phyloP scores from a whole-genome alignment of 2,113 vertebrate species.

The Leucosticte australis region DNA sequence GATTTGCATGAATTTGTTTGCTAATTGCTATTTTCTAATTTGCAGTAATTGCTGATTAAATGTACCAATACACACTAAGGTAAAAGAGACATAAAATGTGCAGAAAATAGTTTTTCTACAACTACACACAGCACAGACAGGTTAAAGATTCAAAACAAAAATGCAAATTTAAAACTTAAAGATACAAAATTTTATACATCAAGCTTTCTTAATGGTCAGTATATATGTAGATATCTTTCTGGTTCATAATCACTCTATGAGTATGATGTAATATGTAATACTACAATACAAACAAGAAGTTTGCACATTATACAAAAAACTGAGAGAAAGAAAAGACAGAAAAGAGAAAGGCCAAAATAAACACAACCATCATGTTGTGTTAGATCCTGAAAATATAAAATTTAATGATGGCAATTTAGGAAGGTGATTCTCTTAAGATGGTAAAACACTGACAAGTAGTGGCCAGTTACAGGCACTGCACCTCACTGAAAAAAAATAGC shows the following conservation, averaged over 20 bases:
- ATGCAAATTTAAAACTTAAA: background rate
- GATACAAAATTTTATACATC: background rate
- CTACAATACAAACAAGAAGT: background rate
- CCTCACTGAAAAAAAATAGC: background rate
- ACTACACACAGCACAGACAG: background rate
- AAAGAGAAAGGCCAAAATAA: background rate
- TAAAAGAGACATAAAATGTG: background rate
- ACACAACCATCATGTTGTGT: background rate
- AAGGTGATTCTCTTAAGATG: background rate
- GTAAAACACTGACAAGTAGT: slow-evolving; percentile 74
- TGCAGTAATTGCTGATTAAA: background rate
- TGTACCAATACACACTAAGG: background rate
- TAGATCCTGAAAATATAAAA: background rate
- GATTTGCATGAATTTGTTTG: background rate
- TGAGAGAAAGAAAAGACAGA: background rate
- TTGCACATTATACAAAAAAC: background rate
- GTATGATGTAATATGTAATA: background rate
- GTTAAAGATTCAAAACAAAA: background rate
- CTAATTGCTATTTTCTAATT: background rate
- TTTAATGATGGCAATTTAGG: background rate
- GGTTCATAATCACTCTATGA: background rate
- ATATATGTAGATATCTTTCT: background rate
- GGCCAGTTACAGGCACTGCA: slow-evolving; percentile 43
- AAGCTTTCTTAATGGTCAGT: background rate
- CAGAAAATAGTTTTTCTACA: background rate